Evolutionary conservation across 1,140 invertebrate species (phyloP), one percentile per base, ranked within the genome.

Genomic region (Apocrypta bakeri): DNA sequence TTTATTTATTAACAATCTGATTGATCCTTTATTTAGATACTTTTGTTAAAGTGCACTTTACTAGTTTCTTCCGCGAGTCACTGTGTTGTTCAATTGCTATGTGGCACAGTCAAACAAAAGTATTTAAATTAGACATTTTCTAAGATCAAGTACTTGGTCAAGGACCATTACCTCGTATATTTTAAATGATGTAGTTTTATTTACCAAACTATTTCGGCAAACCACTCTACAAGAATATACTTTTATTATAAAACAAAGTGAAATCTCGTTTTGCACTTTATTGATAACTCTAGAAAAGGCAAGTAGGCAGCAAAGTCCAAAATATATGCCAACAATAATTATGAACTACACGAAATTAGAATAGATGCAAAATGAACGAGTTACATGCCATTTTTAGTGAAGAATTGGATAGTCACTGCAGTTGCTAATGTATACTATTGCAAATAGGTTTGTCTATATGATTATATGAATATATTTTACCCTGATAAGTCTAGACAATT

Each of bases 321-420:
- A 25, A 9, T 75, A 68, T 29, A 77, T 71, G 66, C 21, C 25
- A 61, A 69, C 37, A n/a, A 63, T 82, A 72, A 72, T 25, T 4
- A 82, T n/a, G n/a, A 71, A 63, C 56, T 82, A 82, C 29, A 17
- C 14, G 9, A 27, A 17, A 37, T 76, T 73, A 40, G 6, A 69
- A 2, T 82, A 61, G 63, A 77, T 77, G 74, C 25, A 82, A 82
- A 77, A 31, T 75, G 33, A n/a, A 71, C 25, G 48, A 72, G 21
- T 82, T 56, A 68, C 71, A 69, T 37, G 29, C 73, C 31, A 80
- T 81, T 81, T 66, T 75, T 2, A 71, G n/a, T 71, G 68, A 37
- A 21, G 7, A 27, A 27, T 14, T 66, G 2, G 64, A 27, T 66
- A 29, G 24, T 12, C 64, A 79, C 11, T 56, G 27, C 29, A 69